Conservation (phyloP, 2,888 invertebrate genomes). For the Hymenopus coronatus region DNA sequence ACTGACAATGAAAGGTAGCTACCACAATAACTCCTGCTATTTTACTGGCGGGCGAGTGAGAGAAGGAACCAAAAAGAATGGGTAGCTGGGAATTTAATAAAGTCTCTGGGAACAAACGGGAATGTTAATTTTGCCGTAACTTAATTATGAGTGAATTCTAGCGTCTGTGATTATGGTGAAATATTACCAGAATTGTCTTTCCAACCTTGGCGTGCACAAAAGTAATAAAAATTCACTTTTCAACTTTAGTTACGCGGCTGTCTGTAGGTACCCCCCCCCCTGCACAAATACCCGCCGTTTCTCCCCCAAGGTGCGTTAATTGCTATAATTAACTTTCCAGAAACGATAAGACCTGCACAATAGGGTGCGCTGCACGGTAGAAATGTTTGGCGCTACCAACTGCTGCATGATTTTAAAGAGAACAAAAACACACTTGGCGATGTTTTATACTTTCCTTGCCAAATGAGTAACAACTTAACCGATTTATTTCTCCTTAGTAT, state of each 20-base stretch:
- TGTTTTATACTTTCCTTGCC: too few species aligned
- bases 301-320: not conserved
- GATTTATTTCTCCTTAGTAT: too few species aligned
- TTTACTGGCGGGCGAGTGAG: not conserved
- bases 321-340: not conserved
- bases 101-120: not conserved
- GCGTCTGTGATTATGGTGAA: conserved; percentile 1
- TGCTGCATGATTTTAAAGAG: too few species aligned
- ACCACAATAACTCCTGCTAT: not conserved
- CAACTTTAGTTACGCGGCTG: not conserved
- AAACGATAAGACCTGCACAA: not conserved
- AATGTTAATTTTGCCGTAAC: not conserved
- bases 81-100: not conserved
- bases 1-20: not conserved
- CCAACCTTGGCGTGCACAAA: not conserved
- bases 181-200: conserved; percentile 5
- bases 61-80: not conserved
- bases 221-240: not conserved
- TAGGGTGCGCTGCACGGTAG: not conserved
- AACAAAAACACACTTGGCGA: too few species aligned
- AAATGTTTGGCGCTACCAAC: too few species aligned
- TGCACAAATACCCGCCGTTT: not conserved
- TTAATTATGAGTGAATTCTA: not conserved
- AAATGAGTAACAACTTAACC: too few species aligned
- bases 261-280: not conserved